These are phyloP conservation scores for Drosophila tristis DNA, from an alignment of 1,140 invertebrate genomes.

Conservation along the genomic window DNA sequence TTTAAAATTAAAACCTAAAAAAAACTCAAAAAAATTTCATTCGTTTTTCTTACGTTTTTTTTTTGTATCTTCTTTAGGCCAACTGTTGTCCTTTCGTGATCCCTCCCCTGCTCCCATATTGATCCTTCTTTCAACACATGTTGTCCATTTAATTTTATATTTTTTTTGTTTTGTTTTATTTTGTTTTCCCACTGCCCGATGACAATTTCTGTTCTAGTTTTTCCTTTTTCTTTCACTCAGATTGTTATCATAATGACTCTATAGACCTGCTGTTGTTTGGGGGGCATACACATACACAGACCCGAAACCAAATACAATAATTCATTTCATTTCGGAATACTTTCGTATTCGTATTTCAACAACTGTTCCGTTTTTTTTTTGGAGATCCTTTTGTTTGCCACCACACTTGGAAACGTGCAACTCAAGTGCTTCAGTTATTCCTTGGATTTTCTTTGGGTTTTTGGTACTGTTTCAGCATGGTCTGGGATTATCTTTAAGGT, in stretches of 20 bases:
- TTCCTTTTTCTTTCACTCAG: conserved; percentile 61
- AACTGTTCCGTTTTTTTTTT: conserved; percentile 52
- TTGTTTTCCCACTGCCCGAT: conserved; percentile 46
- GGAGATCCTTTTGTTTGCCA: conserved; percentile 51
- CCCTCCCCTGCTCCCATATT: neutral
- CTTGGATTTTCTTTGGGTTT: conserved; percentile 31
- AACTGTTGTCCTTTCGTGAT: conserved; percentile 44
- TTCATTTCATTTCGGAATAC: conserved; percentile 71
- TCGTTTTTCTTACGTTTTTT: conserved; percentile 7
- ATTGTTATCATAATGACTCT: conserved; percentile 82
- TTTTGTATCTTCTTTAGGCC: conserved; percentile 11
- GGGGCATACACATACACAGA: conserved; percentile 12
- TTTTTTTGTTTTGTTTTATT: conserved; percentile 24
- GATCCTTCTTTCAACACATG: conserved; percentile 57
- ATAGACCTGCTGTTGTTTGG: conserved; percentile 57
- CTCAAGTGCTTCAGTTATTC: conserved; percentile 54
- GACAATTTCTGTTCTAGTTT: conserved; percentile 77
- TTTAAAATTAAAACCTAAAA: conserved; percentile 21
- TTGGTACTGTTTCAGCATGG: neutral
- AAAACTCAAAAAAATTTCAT: conserved; percentile 3
- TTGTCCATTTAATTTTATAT: conserved; percentile 65
- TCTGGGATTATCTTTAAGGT: conserved; percentile 41
- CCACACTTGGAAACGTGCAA: conserved; percentile 52
- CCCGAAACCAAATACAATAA: conserved; percentile 39
- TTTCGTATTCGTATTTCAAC: conserved; percentile 67